Evolutionary conservation across 2,888 invertebrate genomes (phyloP).

Genomic region (Ecliptopera silaceata): DNA sequence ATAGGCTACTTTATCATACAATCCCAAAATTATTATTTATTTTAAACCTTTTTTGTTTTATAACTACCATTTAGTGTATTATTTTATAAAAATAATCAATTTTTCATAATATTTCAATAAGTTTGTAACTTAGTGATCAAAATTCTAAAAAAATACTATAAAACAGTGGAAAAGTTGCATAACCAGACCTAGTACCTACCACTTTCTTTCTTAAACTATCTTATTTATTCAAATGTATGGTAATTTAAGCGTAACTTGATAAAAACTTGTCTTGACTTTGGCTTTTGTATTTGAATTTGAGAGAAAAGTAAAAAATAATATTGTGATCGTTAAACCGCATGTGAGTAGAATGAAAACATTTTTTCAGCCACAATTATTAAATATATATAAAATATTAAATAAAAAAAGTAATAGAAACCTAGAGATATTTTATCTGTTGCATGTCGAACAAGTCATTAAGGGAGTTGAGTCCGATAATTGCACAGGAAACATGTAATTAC

Average conservation of each 20-base stretch:
- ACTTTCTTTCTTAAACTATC: conserved; percentile 11
- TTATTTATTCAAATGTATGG: conserved; percentile 12
- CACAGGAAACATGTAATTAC: conserved; percentile 58
- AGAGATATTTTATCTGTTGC: conserved; percentile 32
- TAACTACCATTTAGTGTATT: too few species aligned
- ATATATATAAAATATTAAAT: neutral
- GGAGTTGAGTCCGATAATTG: conserved; percentile 49
- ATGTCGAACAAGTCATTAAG: conserved; percentile 46
- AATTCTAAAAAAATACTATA: neutral
- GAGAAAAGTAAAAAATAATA: too few species aligned
- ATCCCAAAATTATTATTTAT: too few species aligned
- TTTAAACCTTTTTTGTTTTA: too few species aligned
- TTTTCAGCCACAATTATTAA: too few species aligned
- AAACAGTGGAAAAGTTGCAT: conserved; percentile 6
- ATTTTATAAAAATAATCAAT: too few species aligned
- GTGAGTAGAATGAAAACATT: too few species aligned
- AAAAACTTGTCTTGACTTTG: neutral
- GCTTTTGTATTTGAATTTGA: neutral
- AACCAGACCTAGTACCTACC: neutral
- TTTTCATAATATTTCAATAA: too few species aligned
- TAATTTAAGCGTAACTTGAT: conserved; percentile 6
- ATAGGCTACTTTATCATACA: too few species aligned
- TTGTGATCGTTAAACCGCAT: too few species aligned
- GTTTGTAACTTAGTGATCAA: too few species aligned
- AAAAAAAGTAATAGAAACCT: conserved; percentile 3